Conservation (phyloP, 2,113 vertebrate genomes). For the Aphyosemion australe region DNA sequence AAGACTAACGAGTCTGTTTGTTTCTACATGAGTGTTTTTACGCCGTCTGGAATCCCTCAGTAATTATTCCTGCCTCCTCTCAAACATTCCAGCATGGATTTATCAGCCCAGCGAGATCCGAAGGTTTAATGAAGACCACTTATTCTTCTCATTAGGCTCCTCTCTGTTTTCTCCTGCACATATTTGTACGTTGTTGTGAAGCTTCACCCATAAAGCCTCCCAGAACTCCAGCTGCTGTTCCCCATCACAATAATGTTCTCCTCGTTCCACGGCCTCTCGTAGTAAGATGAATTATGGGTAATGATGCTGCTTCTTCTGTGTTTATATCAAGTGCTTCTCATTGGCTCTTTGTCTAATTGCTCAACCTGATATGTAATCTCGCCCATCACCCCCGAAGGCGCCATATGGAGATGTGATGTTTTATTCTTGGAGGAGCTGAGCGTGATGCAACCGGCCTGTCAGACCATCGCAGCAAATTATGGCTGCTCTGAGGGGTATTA, state of each 20-base stretch:
- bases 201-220: background rate
- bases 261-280: background rate
- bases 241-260: background rate
- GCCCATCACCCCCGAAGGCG: conserved; percentile 18
- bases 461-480: conserved; percentile 20
- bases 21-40: background rate
- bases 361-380: conserved; percentile 45
- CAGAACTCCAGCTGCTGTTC: background rate
- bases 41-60: conserved; percentile 4
- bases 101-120: background rate
- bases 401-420: conserved; percentile 27
- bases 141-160: conserved; percentile 18
- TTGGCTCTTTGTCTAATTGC: conserved; percentile 50
- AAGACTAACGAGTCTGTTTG: background rate
- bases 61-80: conserved; percentile 26
- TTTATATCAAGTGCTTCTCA: conserved; percentile 12
- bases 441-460: conserved; percentile 17
- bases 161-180: background rate
- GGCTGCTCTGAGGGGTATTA: conserved; percentile 33
- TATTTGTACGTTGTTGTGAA: background rate
- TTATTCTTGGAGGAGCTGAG: conserved; percentile 28
- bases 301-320: background rate
- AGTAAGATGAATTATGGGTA: background rate
- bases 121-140: background rate
- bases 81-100: conserved; percentile 12